A percentile compares a stretch with the other conserved stretches of the same genome.
phyloP scores from a whole-genome alignment of 2,888 invertebrate genomes.

The Himalopsyche japonica region DNA sequence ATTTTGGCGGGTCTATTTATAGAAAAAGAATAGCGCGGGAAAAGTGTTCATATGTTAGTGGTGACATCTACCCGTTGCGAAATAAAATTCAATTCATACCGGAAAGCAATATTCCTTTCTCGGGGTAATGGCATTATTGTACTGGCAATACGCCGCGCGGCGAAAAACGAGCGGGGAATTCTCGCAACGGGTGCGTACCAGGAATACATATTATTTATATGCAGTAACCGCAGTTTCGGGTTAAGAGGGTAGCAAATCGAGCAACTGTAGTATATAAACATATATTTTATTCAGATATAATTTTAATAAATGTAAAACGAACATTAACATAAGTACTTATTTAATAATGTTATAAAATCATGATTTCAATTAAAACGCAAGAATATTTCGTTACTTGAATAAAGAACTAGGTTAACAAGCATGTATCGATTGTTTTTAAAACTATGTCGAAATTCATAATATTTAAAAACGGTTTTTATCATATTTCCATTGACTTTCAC shows the following conservation, averaged over 20 bases:
- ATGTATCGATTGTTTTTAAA: too few species aligned
- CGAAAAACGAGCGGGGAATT: background rate
- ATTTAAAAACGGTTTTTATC: too few species aligned
- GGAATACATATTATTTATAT: background rate
- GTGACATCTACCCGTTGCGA: background rate
- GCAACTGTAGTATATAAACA: background rate
- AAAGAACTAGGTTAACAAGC: too few species aligned
- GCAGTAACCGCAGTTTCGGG: background rate
- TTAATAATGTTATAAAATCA: too few species aligned
- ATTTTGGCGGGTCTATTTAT: background rate
- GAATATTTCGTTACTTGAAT: too few species aligned
- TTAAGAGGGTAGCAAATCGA: background rate
- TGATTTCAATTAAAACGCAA: too few species aligned
- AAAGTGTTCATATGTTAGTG: background rate
- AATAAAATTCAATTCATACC: background rate
- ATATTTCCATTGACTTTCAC: too few species aligned
- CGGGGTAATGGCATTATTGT: background rate
- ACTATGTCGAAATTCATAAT: too few species aligned
- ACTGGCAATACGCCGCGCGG: background rate
- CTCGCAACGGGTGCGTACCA: background rate
- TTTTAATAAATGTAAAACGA: too few species aligned
- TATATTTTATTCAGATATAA: too few species aligned
- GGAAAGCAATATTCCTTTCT: background rate
- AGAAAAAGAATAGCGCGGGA: background rate
- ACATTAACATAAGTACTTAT: too few species aligned